Base-by-base conservation (phyloP, 2,797 vertebrate species). In the Champsocephalus gunnari region DNA sequence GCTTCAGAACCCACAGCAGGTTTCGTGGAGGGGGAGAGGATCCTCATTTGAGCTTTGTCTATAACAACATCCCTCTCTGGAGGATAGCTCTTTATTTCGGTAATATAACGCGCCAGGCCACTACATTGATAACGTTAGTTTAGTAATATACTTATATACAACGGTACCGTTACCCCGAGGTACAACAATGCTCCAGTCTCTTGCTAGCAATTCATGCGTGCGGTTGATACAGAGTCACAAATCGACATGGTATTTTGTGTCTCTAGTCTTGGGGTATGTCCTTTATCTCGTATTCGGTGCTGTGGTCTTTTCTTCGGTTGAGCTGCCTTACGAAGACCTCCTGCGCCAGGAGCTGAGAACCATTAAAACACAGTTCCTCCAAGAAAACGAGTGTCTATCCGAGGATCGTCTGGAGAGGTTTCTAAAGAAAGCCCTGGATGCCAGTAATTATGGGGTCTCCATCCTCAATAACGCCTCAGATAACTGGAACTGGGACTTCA, bases 401-500 rank as follows among this genome's bases (percentile, higher is more conserved):
- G 97, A 98, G 88, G 92, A 94, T 86, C 94, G 95, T 50, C 96
- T 99, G 32, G 97, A 99, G 93, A 75, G 86, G 61, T 98, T 99
- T 83, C 83, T 99, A 63, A 83, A 91, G 82, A 96, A 94, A 78
- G 97, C 98, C 57, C 94, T 99, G 72, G 96, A 97, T 54, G 98
- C 98, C 91, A 98, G 96, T 83, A 98, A 97, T 87, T 98, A 98
- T 79, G 98, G 98, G 65, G 97, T 99, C 59, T 99, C 98, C 47
- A 96, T 97, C 82, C 96, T 99, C 60, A 96, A 97, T 82, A 99
- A 99, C 88, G 96, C 96, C 3, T 96, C 97, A 0, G 93, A 94
- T 0, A 97, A 96, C 93, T 98, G 97, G 97, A 99, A 99, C 92
- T 99, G 98, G 98, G 98, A 99, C 95, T 99, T 99, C 95, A 97